These are phyloP conservation scores for Sarcoramphus papa DNA, from an alignment of 2,797 vertebrate genomes.

Conservation along the genomic window DNA sequence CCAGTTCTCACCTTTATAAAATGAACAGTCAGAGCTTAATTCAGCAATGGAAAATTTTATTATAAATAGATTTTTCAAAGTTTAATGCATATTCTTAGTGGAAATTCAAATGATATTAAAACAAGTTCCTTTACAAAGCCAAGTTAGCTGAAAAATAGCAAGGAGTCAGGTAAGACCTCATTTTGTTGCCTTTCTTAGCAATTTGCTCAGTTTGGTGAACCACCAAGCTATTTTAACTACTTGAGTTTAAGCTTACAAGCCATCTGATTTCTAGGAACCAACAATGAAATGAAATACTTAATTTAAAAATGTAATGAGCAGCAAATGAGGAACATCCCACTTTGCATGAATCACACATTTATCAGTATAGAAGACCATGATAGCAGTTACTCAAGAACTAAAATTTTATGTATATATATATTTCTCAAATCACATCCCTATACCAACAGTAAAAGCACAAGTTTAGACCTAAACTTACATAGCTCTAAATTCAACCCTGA, in stretches of 20 bases:
- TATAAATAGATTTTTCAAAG: neutral
- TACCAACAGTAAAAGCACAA: neutral
- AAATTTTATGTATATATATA: neutral
- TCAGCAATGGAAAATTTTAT: slow-evolving; percentile 19
- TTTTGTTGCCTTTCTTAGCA: neutral
- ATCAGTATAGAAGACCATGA: neutral
- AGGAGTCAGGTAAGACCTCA: neutral
- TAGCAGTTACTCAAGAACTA: neutral
- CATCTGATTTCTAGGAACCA: neutral
- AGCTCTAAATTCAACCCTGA: neutral
- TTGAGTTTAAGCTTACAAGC: neutral
- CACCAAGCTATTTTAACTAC: neutral
- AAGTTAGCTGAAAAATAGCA: neutral
- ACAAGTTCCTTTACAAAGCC: neutral
- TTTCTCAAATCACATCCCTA: neutral
- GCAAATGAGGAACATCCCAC: neutral
- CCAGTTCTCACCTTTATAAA: neutral
- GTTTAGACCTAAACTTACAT: neutral
- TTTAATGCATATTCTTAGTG: neutral
- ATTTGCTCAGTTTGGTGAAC: neutral
- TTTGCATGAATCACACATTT: neutral
- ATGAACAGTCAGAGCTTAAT: neutral
- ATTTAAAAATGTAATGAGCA: neutral
- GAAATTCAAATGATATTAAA: neutral
- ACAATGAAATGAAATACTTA: neutral